These are phyloP conservation scores for Dicyrtoma fusca DNA, from an alignment of 2,888 invertebrate genomes.

Conservation along the genomic window DNA sequence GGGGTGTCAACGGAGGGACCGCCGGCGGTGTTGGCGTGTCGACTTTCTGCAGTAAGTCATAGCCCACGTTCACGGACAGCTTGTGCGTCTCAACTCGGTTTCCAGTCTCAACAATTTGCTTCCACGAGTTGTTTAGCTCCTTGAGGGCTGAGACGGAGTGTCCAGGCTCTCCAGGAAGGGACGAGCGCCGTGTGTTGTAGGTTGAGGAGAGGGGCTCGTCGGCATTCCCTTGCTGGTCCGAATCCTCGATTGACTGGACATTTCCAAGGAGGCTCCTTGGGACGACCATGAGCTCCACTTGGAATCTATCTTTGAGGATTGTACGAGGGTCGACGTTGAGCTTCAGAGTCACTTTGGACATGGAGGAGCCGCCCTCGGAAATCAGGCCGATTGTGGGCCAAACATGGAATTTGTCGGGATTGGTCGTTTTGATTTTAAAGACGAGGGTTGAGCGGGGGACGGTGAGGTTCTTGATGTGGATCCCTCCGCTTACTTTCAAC, in stretches of 20 bases:
- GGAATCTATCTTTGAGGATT: constrained; percentile 14
- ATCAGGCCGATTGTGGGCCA: constrained; percentile 31
- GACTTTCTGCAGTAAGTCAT: not conserved
- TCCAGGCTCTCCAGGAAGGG: constrained; percentile 12
- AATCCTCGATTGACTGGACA: constrained; percentile 8
- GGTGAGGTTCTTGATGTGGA: constrained; percentile 19
- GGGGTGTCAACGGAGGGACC: not conserved
- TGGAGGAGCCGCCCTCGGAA: not conserved
- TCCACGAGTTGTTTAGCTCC: constrained; percentile 22
- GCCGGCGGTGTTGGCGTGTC: not conserved
- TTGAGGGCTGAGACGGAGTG: constrained; percentile 10
- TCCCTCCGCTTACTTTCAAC: not conserved
- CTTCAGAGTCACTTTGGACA: constrained; percentile 23
- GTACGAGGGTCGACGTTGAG: not conserved
- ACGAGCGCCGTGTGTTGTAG: not conserved
- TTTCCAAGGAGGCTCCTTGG: not conserved
- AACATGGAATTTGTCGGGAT: constrained; percentile 24
- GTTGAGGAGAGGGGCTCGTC: not conserved
- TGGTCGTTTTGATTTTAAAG: constrained; percentile 28
- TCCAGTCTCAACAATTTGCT: not conserved
- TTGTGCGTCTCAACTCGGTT: constrained; percentile 1
- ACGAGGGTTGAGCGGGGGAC: constrained; percentile 6
- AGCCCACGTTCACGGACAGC: not conserved
- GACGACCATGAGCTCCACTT: constrained; percentile 31
- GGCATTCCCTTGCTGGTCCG: constrained; percentile 5